These are phyloP conservation scores for Nipponacmea schrenckii DNA, from an alignment of 2,888 invertebrate species.

Conservation along the genomic window DNA sequence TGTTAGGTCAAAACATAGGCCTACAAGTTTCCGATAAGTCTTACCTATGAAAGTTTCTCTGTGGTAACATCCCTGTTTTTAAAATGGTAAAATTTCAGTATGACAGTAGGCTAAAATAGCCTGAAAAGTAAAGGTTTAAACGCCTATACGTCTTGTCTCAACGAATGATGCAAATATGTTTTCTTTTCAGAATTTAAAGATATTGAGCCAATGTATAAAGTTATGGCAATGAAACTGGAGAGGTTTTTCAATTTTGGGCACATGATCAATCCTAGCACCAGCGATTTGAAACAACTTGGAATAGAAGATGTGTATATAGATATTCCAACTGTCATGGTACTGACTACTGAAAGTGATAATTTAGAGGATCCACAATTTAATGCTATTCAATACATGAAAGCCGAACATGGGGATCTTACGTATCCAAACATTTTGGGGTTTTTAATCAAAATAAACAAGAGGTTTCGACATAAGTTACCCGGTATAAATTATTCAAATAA, in stretches of 20 bases:
- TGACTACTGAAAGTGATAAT: constrained; percentile 33
- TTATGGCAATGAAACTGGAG: constrained; percentile 41
- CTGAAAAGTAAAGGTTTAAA: no score
- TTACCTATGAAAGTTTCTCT: no score
- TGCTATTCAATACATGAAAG: constrained; percentile 40
- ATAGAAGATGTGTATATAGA: constrained; percentile 32
- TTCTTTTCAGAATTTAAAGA: constrained; percentile 41
- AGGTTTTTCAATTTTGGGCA: constrained; percentile 47
- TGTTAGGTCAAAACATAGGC: no score
- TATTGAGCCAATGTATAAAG: constrained; percentile 38
- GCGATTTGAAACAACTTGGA: constrained; percentile 41
- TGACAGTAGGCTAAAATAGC: no score
- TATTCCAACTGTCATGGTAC: constrained; percentile 39
- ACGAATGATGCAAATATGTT: neutral
- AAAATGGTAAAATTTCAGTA: no score
- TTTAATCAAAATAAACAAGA: constrained; percentile 43
- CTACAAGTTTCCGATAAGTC: no score
- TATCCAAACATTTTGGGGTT: constrained; percentile 47
- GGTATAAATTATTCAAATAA: constrained; percentile 38
- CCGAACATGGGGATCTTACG: constrained; percentile 37
- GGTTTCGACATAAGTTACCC: constrained; percentile 43
- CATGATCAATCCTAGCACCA: constrained; percentile 39
- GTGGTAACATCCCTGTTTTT: no score
- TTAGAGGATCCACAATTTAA: constrained; percentile 31
- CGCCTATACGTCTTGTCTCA: no score